Evolutionary conservation across 2,113 vertebrate species (phyloP), one percentile per base, ranked within the genome.

Genomic region (Sinocyclocheilus rhinocerous): DNA sequence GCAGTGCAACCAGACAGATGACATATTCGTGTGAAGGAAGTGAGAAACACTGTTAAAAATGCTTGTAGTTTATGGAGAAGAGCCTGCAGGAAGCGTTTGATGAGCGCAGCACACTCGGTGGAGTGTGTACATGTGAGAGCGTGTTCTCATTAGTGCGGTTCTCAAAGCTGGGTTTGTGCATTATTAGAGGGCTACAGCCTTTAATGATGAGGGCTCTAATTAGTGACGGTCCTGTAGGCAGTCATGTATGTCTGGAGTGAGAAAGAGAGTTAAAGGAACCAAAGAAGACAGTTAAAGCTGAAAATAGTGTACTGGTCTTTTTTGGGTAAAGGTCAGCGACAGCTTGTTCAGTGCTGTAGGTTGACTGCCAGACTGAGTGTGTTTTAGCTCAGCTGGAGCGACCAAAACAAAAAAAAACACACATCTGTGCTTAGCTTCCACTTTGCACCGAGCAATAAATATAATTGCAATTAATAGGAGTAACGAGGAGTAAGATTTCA

Each of bases 151-250:
- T 76, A 77, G 61, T 55, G 81, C 48, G 69, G 42, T 61, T 61
- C 65, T 76, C 33, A 61, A 48, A 39, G 48, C 48, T 72, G 33
- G 65, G 70, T 69, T 50, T 73, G 42, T 57, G 50, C 42, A 52
- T 77, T 50, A 42, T 77, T 69, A 80, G 45, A 42, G 84, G 57
- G 73, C 77, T 72, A 11, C 52, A 57, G 52, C 29, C 57, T 85
- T 63, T 81, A 81, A 59, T 18, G 59, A 77, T 89, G 48, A 69
- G 29, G 65, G 45, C 81, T 77, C 76, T 86, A 85, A 85, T 87
- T 84, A 82, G 70, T 63, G 16, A 36, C 11, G 70, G 24, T 84
- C 76, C 50, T 63, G 50, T 36, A 73, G 55, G 65, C 76, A 45
- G 9, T 45, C 42, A 24, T 85, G 42, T 84, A 33, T 33, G 59